Evolutionary conservation across 2,888 invertebrate genomes (phyloP).

Genomic region (Scaptomyza caliginosa): DNA sequence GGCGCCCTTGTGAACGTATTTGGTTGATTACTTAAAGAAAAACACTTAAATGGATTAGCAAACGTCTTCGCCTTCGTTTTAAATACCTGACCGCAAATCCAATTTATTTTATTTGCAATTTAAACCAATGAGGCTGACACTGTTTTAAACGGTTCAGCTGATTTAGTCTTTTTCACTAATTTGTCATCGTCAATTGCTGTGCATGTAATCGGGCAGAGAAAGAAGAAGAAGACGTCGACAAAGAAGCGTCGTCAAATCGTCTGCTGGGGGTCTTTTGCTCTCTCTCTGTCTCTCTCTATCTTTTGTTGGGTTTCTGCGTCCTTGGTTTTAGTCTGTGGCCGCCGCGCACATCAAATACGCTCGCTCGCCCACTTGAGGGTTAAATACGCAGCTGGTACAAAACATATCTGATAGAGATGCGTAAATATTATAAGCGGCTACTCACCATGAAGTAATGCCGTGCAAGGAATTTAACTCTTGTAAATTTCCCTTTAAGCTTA

Average conservation of each 20-base stretch:
- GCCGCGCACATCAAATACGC: conserved; percentile 44
- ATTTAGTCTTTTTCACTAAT: conserved; percentile 72
- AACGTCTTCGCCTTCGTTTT: conserved; percentile 45
- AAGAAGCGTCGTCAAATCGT: conserved; percentile 56
- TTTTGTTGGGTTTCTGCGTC: conserved; percentile 73
- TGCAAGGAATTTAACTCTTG: background rate
- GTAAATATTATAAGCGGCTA: background rate
- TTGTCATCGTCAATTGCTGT: conserved; percentile 71
- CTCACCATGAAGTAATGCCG: background rate
- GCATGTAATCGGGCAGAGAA: conserved; percentile 55
- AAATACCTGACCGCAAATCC: conserved; percentile 57
- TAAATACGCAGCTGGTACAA: conserved; percentile 17
- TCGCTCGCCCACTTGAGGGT: conserved; percentile 45
- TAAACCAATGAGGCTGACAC: background rate
- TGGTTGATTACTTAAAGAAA: conserved; percentile 29
- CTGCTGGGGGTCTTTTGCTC: conserved; percentile 63
- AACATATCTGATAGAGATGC: conserved; percentile 13
- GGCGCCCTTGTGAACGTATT: conserved; percentile 3
- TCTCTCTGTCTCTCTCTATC: background rate
- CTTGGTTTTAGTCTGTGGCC: conserved; percentile 63
- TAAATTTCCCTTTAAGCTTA: background rate
- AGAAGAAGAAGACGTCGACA: conserved; percentile 1
- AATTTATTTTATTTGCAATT: conserved; percentile 66
- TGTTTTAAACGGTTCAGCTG: conserved; percentile 38
- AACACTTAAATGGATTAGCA: conserved; percentile 69